Base-by-base conservation (phyloP, 2,113 vertebrate genomes). In the Thinocorus orbignyianus region DNA sequence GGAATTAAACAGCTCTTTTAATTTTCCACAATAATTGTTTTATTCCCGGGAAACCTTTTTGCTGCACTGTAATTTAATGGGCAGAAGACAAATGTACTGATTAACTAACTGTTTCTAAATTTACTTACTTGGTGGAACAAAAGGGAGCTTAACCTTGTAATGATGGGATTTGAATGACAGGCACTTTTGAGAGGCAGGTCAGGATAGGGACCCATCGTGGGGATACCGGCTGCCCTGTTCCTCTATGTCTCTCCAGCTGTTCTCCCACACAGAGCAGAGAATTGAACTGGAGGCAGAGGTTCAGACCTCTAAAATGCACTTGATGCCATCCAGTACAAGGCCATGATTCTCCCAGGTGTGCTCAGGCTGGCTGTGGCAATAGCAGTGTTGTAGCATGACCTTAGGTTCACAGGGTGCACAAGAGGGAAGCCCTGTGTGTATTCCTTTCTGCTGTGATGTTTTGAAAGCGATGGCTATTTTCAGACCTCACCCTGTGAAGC, bases 91-190 rank as follows among this genome's bases (percentile, higher is more conserved):
- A 97, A 97, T 96, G 89, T 74, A 95, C 96, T 51, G 61, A 97
- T 97, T 97, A 97, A 96, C 85, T 76, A 96, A 96, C 51, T 73
- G 62, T 80, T 96, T 97, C 93, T 95, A 96, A 97, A 98, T 97
- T 93, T 96, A 97, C 85, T 95, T 55, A 60, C 51, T 86, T 88
- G 33, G 65, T 96, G 88, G 86, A 92, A 95, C 84, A 92, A 95
- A 93, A 92, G 87, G 48, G 92, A 95, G 84, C 77, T 95, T 95
- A 93, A 97, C 95, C 95, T 97, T 92, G 69, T 58, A 89, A 57
- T 90, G 95, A 97, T 90, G 96, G 93, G 94, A 97, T 98, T 96
- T 96, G 96, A 97, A 96, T 92, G 95, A 90, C 80, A 92, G 91
- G 65, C 74, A 94, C 62, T 93, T 96, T 74, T 88, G 85, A 90